phyloP scores from a whole-genome alignment of 1,140 invertebrate species.

The Drosophila ercepeae region DNA sequence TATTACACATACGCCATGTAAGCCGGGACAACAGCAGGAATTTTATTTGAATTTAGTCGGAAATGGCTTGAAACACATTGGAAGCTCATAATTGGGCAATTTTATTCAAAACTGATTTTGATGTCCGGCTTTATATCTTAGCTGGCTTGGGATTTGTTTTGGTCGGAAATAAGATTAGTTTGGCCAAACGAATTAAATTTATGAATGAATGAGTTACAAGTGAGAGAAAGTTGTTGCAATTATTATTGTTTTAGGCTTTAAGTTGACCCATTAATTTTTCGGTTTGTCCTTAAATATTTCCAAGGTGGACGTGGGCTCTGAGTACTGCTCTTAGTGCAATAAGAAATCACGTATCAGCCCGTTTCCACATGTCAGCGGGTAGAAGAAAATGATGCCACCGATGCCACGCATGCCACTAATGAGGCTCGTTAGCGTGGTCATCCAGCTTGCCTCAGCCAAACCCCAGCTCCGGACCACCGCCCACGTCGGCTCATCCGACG shows the following conservation, averaged over 20 bases:
- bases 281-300: conserved; percentile 15
- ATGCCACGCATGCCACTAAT: conserved; percentile 77
- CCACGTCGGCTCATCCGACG: conserved; percentile 2
- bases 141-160: conserved; percentile 1
- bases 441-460: conserved; percentile 18
- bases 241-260: background rate
- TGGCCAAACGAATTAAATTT: conserved; percentile 1
- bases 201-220: background rate
- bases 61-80: background rate
- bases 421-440: conserved; percentile 78
- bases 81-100: conserved; percentile 18
- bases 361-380: conserved; percentile 54
- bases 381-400: conserved; percentile 42
- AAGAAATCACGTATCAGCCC: conserved; percentile 67
- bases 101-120: conserved; percentile 25
- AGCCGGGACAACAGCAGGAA: background rate
- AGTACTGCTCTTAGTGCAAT: conserved; percentile 42
- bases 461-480: background rate
- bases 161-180: conserved; percentile 17
- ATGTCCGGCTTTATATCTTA: background rate
- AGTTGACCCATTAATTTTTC: background rate
- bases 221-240: background rate
- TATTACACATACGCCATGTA: conserved; percentile 50
- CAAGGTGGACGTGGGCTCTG: conserved; percentile 33
- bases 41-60: conserved; percentile 7